Evolutionary conservation across 2,888 invertebrate species (phyloP).

Genomic region (Rhyacophila evoluta): DNA sequence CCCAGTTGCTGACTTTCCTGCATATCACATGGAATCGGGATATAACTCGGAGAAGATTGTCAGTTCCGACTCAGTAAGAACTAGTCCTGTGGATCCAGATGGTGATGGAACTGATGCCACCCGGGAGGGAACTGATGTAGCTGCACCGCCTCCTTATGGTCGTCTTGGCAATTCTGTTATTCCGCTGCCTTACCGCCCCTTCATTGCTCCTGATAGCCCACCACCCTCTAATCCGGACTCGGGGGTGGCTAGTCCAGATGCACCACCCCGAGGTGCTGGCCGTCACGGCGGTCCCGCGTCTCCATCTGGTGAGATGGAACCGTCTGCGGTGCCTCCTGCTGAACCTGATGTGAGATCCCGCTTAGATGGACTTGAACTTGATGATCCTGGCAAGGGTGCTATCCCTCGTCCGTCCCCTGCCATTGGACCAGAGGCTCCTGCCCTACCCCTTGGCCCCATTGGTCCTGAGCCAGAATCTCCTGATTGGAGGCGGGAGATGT

Average conservation of each 20-base stretch:
- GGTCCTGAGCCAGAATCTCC: slow-evolving; percentile 43
- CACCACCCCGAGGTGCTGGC: not conserved
- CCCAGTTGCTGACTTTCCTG: slow-evolving; percentile 66
- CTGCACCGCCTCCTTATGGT: slow-evolving; percentile 67
- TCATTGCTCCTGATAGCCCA: slow-evolving; percentile 63
- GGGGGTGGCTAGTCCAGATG: slow-evolving; percentile 70
- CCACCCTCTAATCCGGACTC: slow-evolving; percentile 66
- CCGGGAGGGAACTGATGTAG: slow-evolving; percentile 71
- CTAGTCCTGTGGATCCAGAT: slow-evolving; percentile 66
- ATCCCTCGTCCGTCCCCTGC: slow-evolving; percentile 1
- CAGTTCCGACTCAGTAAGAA: slow-evolving; percentile 66
- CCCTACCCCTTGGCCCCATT: not conserved
- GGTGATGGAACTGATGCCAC: slow-evolving; percentile 70
- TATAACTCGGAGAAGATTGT: slow-evolving; percentile 73
- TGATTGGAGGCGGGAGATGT: slow-evolving; percentile 59
- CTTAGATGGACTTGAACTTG: not conserved
- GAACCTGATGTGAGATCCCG: not conserved
- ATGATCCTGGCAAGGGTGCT: not conserved
- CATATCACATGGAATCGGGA: slow-evolving; percentile 74
- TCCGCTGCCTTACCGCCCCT: slow-evolving; percentile 64
- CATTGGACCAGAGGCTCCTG: not conserved
- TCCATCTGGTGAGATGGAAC: slow-evolving; percentile 68
- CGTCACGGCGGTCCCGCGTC: slow-evolving; percentile 64
- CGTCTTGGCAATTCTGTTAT: slow-evolving; percentile 59
- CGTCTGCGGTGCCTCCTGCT: not conserved